Conservation (phyloP, 2,797 vertebrate genomes). For the Ctenopoma multispine region DNA sequence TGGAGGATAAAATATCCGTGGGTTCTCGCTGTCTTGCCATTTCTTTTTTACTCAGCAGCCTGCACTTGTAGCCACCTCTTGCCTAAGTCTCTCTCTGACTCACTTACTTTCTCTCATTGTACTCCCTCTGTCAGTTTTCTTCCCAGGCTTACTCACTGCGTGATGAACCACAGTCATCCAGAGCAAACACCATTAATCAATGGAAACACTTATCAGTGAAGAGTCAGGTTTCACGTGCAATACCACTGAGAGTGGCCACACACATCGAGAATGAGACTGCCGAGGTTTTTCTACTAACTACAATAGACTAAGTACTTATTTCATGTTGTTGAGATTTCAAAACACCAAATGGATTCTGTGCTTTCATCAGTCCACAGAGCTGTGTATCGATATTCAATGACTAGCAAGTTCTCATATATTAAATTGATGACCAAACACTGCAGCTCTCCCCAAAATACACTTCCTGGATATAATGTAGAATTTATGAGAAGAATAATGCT, state of each 20-base stretch:
- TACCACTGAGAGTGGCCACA: slow-evolving; percentile 48
- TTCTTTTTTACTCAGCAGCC: slow-evolving; percentile 2
- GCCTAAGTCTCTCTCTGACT: slow-evolving; percentile 28
- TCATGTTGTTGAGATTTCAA: slow-evolving; percentile 16
- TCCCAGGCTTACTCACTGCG: slow-evolving; percentile 30
- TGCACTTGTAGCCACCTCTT: slow-evolving; percentile 9
- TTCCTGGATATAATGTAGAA: slow-evolving; percentile 54
- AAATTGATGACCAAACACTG: slow-evolving; percentile 42
- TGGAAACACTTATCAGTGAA: slow-evolving; percentile 42
- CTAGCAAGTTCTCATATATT: slow-evolving; percentile 16
- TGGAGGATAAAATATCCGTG: slow-evolving; percentile 40
- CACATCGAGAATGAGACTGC: slow-evolving; percentile 24
- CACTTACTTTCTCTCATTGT: slow-evolving; percentile 28
- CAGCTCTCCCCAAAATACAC: slow-evolving; percentile 38
- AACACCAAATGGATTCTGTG: slow-evolving; percentile 10
- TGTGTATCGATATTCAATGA: slow-evolving; percentile 14
- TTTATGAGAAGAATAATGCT: slow-evolving; percentile 61
- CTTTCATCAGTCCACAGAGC: slow-evolving; percentile 21
- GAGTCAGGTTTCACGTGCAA: slow-evolving; percentile 57
- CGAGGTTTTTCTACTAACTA: not conserved
- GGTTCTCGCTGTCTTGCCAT: slow-evolving; percentile 24
- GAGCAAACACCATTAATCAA: slow-evolving; percentile 47
- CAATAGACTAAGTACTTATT: not conserved
- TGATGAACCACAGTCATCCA: slow-evolving; percentile 36
- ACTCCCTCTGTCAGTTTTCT: slow-evolving; percentile 26